Base-by-base conservation (phyloP, 2,797 vertebrate species). In the Oreochromis mossambicus region DNA sequence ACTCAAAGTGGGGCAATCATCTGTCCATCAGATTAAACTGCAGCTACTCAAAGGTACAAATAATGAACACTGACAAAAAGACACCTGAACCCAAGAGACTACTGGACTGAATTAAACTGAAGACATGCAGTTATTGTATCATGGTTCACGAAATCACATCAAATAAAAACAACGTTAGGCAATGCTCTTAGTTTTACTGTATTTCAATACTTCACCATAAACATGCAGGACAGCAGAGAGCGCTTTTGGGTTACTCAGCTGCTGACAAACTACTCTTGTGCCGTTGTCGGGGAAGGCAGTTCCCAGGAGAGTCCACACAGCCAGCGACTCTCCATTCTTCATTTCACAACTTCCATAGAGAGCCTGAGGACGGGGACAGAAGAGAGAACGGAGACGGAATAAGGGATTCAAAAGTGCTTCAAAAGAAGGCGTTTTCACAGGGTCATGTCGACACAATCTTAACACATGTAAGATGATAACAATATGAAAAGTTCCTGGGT, bases 241-340 rank as follows among this genome's bases (percentile, higher is more conserved):
- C 3, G 75, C 50, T 1, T 48, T 36, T 0, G 77, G 75, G 63
- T 83, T 43, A 0, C 38, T 14, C 3, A 7, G n/a, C 79, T 83
- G 83, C 58, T 86, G 92, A 83, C 95, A 96, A 1, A 82, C 21
- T 4, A 93, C 91, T 58, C 2, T 56, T 21, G 92, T 88, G 80
- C 81, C 75, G 3, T 94, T 92, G 91, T 94, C 89, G 0, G 87
- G 87, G 19, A 81, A 58, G 2, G 92, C 92, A 1, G 94, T 91
- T 83, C 84, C 91, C 34, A 76, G 89, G 56, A 95, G 73, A 14
- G 61, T 88, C 94, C 91, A 96, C 7, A 85, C 46, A 43, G 94
- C 94, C 86, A 90, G 1, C 1, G 81, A 86, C 85, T 92, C 55
- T 51, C 32, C 82, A 1, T 51, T 17, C 19, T 66, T 83, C 17